Evolutionary conservation across 2,888 invertebrate species (phyloP), one percentile per base, ranked within the genome.

Genomic region (Willowsia nigromaculata): DNA sequence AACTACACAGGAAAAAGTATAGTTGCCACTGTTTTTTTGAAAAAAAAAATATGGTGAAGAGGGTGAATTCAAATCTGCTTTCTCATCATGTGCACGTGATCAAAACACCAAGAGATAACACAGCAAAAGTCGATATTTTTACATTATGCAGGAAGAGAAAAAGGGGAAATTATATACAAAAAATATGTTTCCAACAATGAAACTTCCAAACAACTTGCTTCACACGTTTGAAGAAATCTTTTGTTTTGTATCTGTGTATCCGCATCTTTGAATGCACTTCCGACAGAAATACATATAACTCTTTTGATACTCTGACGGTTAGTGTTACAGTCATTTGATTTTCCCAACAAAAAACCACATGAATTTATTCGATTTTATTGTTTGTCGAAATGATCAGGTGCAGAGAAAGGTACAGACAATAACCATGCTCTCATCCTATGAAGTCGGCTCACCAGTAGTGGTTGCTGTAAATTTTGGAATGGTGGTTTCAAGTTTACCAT

Each of bases 51-150:
- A n/a, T n/a, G n/a, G n/a, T n/a, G 27, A 53, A 80, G 53, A 47
- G 27, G 65, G 22, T 22, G 53, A 76, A 74, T 65, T 13, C 40
- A 71, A 56, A 68, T 85, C 84, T 68, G 53, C 43, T 85, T 85
- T 89, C 85, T 78, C 53, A 78, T 85, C 85, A 85, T 85, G 76
- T 74, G 71, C 81, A 85, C 85, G 89, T 85, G 76, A 85, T 56
- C 27, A 47, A 89, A 85, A 82, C 76, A 74, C 81, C 33, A 82
- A 65, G 74, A 89, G 50, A 85, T 40, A 74, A 81, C n/a, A 53
- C 37, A 30, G 53, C 68, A 62, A 82, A 65, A 85, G 89, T 85
- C 89, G 82, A 89, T 89, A 85, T 89, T 85, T 82, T 85, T 50
- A 43, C 76, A 89, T 85, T 80, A 89, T 89, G 81, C 59, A 40